Evolutionary conservation across 2,113 vertebrate species (phyloP).

Genomic region (Tragelaphus strepsiceros): DNA sequence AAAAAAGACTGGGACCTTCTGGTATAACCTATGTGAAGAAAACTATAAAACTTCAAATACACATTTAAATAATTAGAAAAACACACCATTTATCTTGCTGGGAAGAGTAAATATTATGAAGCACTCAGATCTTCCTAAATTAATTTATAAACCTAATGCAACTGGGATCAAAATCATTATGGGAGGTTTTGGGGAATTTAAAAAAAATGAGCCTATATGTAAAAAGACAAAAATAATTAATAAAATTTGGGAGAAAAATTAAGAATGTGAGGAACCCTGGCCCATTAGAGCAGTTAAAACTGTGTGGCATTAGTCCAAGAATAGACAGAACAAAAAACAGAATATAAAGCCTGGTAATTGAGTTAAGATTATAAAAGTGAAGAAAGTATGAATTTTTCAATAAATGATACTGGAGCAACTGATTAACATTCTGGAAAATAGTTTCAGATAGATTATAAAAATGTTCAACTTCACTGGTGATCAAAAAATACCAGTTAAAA

Average conservation of each 20-base stretch:
- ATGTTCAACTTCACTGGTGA: slow-evolving; percentile 43
- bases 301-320: neutral
- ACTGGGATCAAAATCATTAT: slow-evolving; percentile 17
- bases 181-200: neutral
- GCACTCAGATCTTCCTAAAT: neutral
- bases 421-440: slow-evolving; percentile 39
- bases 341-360: neutral
- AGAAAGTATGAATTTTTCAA: slow-evolving; percentile 33
- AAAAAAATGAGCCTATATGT: neutral
- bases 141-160: neutral
- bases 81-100: neutral
- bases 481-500: slow-evolving; percentile 51
- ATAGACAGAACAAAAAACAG: neutral
- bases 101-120: slow-evolving; percentile 10
- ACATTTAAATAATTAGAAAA: slow-evolving; percentile 6
- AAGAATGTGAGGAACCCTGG: neutral
- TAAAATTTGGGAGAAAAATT: neutral
- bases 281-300: neutral
- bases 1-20: neutral
- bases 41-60: neutral
- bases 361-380: neutral
- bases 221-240: neutral
- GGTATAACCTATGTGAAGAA: neutral
- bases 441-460: slow-evolving; percentile 26
- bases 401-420: neutral